phyloP scores from a whole-genome alignment of 2,888 invertebrate species.

The Falcaria lacertinaria region DNA sequence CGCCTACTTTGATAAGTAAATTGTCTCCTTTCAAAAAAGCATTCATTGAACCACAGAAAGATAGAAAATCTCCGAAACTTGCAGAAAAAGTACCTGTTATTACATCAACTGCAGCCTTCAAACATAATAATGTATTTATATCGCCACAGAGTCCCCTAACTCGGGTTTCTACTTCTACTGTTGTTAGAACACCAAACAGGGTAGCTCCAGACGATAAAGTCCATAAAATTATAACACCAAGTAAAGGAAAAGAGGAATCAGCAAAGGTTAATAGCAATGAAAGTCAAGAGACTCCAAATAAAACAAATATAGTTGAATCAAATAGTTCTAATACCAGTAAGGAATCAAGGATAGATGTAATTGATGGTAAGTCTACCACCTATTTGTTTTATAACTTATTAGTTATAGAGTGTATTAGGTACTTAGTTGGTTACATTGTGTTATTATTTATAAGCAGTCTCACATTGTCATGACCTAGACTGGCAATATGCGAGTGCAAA shows the following conservation, averaged over 20 bases:
- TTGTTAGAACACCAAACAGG: slow-evolving; percentile 24
- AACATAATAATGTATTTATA: slow-evolving; percentile 31
- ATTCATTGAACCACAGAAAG: slow-evolving; percentile 21
- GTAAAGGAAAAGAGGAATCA: slow-evolving; percentile 12
- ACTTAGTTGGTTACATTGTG: too few relatives aligned
- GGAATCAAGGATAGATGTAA: slow-evolving; percentile 23
- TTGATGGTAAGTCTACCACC: slow-evolving; percentile 44
- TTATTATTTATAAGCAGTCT: too few relatives aligned
- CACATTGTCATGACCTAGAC: too few relatives aligned
- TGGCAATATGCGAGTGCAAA: too few relatives aligned
- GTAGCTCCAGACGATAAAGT: slow-evolving; percentile 22
- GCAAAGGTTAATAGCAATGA: slow-evolving; percentile 21
- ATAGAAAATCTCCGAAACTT: slow-evolving; percentile 15
- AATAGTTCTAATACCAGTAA: slow-evolving; percentile 6
- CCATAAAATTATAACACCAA: slow-evolving; percentile 25
- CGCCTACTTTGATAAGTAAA: slow-evolving; percentile 11
- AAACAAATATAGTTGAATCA: slow-evolving; percentile 17
- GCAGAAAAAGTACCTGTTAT: slow-evolving; percentile 36
- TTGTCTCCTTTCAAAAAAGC: slow-evolving; percentile 14
- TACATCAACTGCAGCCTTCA: slow-evolving; percentile 25
- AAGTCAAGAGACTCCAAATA: slow-evolving; percentile 21
- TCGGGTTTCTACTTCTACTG: slow-evolving; percentile 27
- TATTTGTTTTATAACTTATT: too few relatives aligned
- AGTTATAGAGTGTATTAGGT: too few relatives aligned
- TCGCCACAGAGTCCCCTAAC: slow-evolving; percentile 41